Conservation (phyloP, 2,888 invertebrate genomes). For the Pyrocoelia pectoralis region DNA sequence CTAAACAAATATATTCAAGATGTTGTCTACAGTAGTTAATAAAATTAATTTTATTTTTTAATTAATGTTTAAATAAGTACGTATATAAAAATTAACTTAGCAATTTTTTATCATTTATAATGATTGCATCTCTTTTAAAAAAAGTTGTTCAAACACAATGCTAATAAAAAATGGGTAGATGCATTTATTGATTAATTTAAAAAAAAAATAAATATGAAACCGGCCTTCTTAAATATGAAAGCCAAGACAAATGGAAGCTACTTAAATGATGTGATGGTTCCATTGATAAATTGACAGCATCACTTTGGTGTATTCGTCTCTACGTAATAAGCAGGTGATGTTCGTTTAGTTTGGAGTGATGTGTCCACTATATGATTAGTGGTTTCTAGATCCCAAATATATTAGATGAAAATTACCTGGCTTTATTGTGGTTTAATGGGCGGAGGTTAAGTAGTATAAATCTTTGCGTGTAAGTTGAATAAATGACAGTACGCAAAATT, state of each 20-base stretch:
- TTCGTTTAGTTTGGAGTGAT: conserved; percentile 31
- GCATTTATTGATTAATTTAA: conserved; percentile 51
- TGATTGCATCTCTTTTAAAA: not conserved
- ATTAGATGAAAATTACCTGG: conserved; percentile 6
- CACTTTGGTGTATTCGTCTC: conserved; percentile 43
- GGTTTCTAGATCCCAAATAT: conserved; percentile 22
- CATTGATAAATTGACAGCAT: conserved; percentile 54
- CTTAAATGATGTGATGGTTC: conserved; percentile 51
- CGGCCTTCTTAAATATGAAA: conserved; percentile 43
- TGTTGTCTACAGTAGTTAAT: not conserved
- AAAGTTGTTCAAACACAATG: not conserved
- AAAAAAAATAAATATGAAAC: conserved; percentile 39
- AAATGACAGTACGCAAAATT: no score
- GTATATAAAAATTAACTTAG: not conserved
- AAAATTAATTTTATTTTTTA: conserved; percentile 5
- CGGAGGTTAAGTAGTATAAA: no score
- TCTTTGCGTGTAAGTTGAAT: no score
- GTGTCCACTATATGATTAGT: conserved; percentile 20
- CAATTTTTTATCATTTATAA: not conserved
- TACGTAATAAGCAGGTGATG: conserved; percentile 20
- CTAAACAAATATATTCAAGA: not conserved
- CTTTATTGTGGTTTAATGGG: not conserved
- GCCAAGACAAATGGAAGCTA: conserved; percentile 52
- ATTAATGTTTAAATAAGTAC: conserved; percentile 4
- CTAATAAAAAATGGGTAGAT: conserved; percentile 38